Evolutionary conservation across 2,888 invertebrate genomes (phyloP), one percentile per base, ranked within the genome.

Genomic region (Idaea dimidiata): DNA sequence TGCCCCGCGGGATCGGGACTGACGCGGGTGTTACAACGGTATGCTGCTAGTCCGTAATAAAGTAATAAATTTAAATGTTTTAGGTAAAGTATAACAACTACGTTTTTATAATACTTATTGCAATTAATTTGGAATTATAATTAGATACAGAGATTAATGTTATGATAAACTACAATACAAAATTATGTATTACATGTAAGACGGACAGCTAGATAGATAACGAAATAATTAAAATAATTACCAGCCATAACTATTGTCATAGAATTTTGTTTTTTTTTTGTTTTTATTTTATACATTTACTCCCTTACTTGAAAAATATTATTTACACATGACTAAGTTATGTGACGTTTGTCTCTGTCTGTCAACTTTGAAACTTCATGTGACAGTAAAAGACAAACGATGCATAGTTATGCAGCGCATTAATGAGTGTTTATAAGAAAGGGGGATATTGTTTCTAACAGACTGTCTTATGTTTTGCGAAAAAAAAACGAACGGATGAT

Each of bases 141-240:
- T 43, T 43, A 24, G 24, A 5, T 24, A 43, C 43, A 43, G 43
- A 43, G 43, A 43, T 43, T 43, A 10, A 14, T 43, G 43, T 43
- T 43, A 10, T 10, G 43, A 43, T 43, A 43, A 43, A 43, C 43
- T 43, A 43, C 43, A 43, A 43, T 43, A 43, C 43, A 43, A 43
- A 43, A 43, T 43, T 43, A 43, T 43, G 43, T 43, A 43, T 43
- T 43, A 43, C 43, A 43, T 43, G 8, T 43, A 43, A 43, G 43
- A 43, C 10, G 43, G 43, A 43, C 43, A 43, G 43, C 43, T 43
- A 43, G 43, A 6, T 43, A 43, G 43, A 43, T 43, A 43, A 43
- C 43, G 43, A 43, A 43, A 43, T 43, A 43, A 43, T 43, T 43
- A 43, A 43, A 43, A 43, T 43, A 43, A 43, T 43, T 43, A 43